Base-by-base conservation (phyloP, 2,888 invertebrate genomes). In the Doris montereyensis region DNA sequence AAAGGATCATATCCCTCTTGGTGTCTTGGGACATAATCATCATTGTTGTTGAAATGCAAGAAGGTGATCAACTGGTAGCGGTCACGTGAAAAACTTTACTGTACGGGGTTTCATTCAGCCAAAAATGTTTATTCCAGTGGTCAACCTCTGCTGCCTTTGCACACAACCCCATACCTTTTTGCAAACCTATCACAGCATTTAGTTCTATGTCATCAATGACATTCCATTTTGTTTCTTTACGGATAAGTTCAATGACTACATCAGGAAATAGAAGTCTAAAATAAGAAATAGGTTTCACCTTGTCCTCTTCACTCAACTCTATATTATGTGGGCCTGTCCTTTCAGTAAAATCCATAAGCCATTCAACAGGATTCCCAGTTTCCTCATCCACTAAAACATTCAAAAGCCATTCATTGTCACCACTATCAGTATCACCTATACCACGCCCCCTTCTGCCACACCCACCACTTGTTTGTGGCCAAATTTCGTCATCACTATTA, bases 81-180 rank as follows among this genome's bases (percentile, higher is more conserved):
- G 35, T 71, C 30, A n/a, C 71, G 4, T 30, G 8, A 68, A 68
- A 8, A 67, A 8, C 28, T 30, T 67, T 67, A n/a, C 24, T 28
- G 17, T 67, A 26, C 4, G 67, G 30, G 28, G 30, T 67, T 26
- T 13, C 30, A 32, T 62, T 58, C 17, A 78, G 76, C 76, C 76
- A 81, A 32, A 41, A 74, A 28, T 35, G 41, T 2, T 41, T 73
- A 13, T 30, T 17, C 81, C 81, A 76, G 70, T 72, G 77, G 21
- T 78, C 76, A 4, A 70, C 24, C 2, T 68, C 32, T 58, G 77
- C 13, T 34, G 75, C 76, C 24, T 80, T 80, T 1, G 57, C 30
- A 67, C 70, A 68, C 24, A 80, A 32, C 17, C 81, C 81, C 81
- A 81, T 81, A 5, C 35, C 34, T 57, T 74, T 81, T 35, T 81